Conservation (phyloP, 2,888 invertebrate genomes). For the Chymomyza caudatula region DNA sequence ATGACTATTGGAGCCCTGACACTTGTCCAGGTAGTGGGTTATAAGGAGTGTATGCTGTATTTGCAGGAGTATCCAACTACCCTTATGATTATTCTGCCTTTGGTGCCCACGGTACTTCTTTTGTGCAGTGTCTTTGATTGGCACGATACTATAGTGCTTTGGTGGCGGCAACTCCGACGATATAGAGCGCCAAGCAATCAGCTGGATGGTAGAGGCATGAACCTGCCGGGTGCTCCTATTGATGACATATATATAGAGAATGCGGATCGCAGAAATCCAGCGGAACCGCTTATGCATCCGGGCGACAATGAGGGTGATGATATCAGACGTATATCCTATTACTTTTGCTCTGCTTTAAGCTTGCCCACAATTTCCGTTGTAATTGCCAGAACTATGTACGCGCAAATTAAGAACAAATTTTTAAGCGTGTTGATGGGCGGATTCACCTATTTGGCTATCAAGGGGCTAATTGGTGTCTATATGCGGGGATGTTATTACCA, state of each 20-base stretch:
- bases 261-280: constrained; percentile 17
- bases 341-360: constrained; percentile 44
- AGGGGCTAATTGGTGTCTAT: constrained; percentile 45
- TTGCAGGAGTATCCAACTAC: constrained; percentile 42
- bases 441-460: constrained; percentile 42
- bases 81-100: constrained; percentile 47
- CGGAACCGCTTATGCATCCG: constrained; percentile 18
- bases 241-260: constrained; percentile 45
- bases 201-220: too few species aligned
- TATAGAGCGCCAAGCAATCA: too few species aligned
- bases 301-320: constrained; percentile 13
- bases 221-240: constrained; percentile 50
- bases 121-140: too few species aligned
- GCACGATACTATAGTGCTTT: too few species aligned
- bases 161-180: too few species aligned
- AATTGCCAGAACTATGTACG: constrained; percentile 36
- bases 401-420: constrained; percentile 16
- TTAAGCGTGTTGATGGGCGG: constrained; percentile 43
- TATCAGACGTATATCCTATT: constrained; percentile 31
- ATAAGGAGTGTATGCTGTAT: constrained; percentile 32
- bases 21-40: too few species aligned
- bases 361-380: constrained; percentile 46
- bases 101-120: constrained; percentile 39
- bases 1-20: too few species aligned
- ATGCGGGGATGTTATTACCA: constrained; percentile 33